Conservation (phyloP, 2,888 invertebrate species). For the Anarsia innoxiella region DNA sequence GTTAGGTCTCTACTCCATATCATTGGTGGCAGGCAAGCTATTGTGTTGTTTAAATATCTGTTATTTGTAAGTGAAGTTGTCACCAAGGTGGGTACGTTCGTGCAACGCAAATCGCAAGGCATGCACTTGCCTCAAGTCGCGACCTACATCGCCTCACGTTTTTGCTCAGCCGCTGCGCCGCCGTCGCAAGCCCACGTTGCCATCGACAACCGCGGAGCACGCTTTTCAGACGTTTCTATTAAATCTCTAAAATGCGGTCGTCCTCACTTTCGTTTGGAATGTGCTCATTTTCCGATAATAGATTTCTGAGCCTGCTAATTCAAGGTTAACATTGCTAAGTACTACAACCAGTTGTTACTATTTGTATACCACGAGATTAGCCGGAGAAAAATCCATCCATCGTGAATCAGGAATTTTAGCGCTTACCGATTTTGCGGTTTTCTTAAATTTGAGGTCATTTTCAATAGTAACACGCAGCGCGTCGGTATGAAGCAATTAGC, state of each 20-base stretch:
- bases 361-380: too few relatives aligned
- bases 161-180: slow-evolving; percentile 39
- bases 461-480: neutral
- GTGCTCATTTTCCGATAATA: slow-evolving; percentile 43
- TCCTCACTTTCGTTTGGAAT: slow-evolving; percentile 62
- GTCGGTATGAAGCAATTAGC: slow-evolving; percentile 7
- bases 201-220: slow-evolving; percentile 25
- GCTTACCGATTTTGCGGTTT: slow-evolving; percentile 5
- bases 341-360: too few relatives aligned
- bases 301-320: slow-evolving; percentile 26
- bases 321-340: slow-evolving; percentile 24
- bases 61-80: neutral
- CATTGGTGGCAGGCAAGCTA: too few relatives aligned
- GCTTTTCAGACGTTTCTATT: slow-evolving; percentile 60
- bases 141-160: slow-evolving; percentile 66
- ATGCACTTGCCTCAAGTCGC: slow-evolving; percentile 48
- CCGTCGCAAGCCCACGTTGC: slow-evolving; percentile 39
- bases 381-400: neutral
- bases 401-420: neutral
- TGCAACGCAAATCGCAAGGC: slow-evolving; percentile 20
- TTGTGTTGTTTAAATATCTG: too few relatives aligned
- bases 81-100: neutral
- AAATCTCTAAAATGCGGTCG: slow-evolving; percentile 63
- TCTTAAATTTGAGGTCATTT: slow-evolving; percentile 2
- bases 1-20: too few relatives aligned